Evolutionary conservation across 2,888 invertebrate species (phyloP).

Genomic region (Melipona beecheii): DNA sequence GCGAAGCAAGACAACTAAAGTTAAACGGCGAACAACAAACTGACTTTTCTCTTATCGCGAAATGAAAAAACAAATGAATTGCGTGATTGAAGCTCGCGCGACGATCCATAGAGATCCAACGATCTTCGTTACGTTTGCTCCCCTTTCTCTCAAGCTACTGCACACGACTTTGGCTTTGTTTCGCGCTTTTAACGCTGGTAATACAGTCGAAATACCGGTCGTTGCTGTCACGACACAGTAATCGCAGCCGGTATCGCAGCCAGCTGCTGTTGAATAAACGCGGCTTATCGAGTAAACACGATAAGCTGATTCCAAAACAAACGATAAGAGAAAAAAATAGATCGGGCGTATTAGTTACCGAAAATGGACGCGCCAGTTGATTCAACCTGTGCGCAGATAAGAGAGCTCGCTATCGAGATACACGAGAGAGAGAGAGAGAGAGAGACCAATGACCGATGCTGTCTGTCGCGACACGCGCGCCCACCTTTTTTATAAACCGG

Average conservation of each 20-base stretch:
- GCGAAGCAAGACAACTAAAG: constrained; percentile 71
- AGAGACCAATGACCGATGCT: constrained; percentile 28
- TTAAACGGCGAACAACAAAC: constrained; percentile 62
- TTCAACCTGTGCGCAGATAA: constrained; percentile 27
- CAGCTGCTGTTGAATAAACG: constrained; percentile 3
- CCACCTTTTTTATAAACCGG: constrained; percentile 82
- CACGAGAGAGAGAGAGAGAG: too few relatives aligned
- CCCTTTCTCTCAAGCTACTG: background rate
- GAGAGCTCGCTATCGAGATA: background rate
- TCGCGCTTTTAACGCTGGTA: background rate
- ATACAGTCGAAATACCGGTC: background rate
- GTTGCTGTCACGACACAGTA: background rate
- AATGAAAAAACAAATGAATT: constrained; percentile 10
- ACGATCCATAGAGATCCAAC: too few relatives aligned
- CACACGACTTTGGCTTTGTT: too few relatives aligned
- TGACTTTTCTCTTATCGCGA: constrained; percentile 56
- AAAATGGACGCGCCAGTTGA: background rate
- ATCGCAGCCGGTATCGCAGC: constrained; percentile 6
- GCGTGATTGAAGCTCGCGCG: background rate
- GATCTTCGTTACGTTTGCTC: background rate
- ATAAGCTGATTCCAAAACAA: constrained; percentile 35
- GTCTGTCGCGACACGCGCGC: constrained; percentile 6
- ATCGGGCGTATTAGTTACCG: constrained; percentile 15
- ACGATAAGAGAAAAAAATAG: constrained; percentile 32
- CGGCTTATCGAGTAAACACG: constrained; percentile 35